Conservation (phyloP, 37 sponge, comb jelly and placozoan species). For the Hormiphora californensis region DNA sequence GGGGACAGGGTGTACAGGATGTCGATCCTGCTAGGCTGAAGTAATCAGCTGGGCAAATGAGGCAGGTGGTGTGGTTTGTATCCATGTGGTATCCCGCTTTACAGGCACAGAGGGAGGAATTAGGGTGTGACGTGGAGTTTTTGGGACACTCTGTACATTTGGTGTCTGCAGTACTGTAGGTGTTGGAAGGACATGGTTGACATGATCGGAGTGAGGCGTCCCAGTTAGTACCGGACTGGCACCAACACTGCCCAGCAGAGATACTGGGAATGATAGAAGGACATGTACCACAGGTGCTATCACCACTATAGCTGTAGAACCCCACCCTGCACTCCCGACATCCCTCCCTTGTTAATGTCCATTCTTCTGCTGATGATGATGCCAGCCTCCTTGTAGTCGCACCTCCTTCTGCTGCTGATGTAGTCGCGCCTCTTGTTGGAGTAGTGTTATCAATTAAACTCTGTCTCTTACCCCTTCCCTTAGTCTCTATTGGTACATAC, state of each 20-base stretch:
- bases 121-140: background rate
- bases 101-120: background rate
- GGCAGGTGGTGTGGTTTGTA: too few species aligned
- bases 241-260: background rate
- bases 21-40: too few species aligned
- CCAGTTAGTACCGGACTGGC: background rate
- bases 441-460: too few species aligned
- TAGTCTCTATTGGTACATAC: too few species aligned
- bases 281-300: background rate
- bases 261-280: background rate
- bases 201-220: background rate
- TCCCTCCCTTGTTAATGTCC: background rate
- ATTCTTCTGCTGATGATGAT: too few species aligned
- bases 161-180: background rate
- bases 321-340: background rate
- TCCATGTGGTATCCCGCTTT: background rate
- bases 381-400: too few species aligned
- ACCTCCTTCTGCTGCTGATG: too few species aligned
- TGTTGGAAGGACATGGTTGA: background rate
- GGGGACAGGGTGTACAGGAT: too few species aligned
- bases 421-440: too few species aligned
- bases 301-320: background rate
- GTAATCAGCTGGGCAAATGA: too few species aligned
- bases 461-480: too few species aligned
- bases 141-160: background rate